These are phyloP conservation scores for Metaphire vulgaris DNA, from an alignment of 1,140 invertebrate species.

Conservation along the genomic window DNA sequence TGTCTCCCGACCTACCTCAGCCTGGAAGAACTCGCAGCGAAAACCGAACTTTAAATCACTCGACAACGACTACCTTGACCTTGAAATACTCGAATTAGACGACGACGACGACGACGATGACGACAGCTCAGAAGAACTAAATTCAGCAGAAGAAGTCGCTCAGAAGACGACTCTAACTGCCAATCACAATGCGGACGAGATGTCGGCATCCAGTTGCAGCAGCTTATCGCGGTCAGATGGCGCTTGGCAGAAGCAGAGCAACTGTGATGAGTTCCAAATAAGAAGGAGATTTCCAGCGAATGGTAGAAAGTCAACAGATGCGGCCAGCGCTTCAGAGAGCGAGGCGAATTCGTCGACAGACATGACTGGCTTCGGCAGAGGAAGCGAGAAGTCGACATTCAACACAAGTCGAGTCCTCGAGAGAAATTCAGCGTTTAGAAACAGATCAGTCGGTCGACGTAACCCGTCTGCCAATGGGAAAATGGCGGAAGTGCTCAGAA, in stretches of 20 bases:
- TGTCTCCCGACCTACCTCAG: neutral
- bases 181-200: no score
- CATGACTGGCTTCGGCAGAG: neutral
- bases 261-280: neutral
- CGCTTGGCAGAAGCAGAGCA: neutral
- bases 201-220: no score
- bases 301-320: neutral
- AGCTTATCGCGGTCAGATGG: neutral
- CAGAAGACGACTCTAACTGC: no score
- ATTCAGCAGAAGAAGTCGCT: no score
- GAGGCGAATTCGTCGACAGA: neutral
- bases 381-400: neutral
- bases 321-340: neutral
- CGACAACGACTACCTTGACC: neutral
- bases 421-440: no score
- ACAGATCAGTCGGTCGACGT: no score
- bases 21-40: neutral
- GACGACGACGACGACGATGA: neutral
- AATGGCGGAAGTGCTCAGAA: no score
- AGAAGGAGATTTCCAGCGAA: no score
- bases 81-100: neutral
- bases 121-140: no score
- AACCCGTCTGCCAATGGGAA: no score
- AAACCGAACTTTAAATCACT: neutral
- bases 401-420: no score